Conservation (phyloP, 2,888 invertebrate species). For the Rotaria magnacalcarata region DNA sequence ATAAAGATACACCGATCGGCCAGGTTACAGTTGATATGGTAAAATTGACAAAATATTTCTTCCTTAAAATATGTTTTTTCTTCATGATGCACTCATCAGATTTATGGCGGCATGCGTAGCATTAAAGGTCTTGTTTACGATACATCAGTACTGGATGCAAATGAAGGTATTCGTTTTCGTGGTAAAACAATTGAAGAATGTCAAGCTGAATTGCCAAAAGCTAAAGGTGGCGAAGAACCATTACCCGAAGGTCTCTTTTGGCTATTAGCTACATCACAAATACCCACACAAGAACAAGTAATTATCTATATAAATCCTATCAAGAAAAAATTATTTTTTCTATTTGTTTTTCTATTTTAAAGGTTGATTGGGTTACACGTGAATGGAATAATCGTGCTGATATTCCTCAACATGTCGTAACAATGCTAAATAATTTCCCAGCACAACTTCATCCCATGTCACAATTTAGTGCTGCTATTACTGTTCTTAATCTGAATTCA, state of each 20-base stretch:
- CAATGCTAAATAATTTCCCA: conserved; percentile 84
- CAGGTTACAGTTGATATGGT: conserved; percentile 98
- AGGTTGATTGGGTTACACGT: conserved; percentile 67
- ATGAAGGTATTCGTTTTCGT: conserved; percentile 89
- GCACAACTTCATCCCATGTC: conserved; percentile 85
- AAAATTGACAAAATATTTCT: conserved; percentile 53
- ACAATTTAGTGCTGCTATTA: conserved; percentile 83
- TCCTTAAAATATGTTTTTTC: not conserved
- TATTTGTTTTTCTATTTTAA: not conserved
- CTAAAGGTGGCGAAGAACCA: conserved; percentile 72
- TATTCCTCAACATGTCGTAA: conserved; percentile 83
- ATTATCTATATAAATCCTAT: not conserved
- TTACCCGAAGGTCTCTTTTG: conserved; percentile 90
- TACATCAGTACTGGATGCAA: conserved; percentile 86
- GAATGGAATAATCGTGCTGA: conserved; percentile 83
- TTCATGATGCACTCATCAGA: conserved; percentile 51
- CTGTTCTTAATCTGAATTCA: conserved; percentile 84
- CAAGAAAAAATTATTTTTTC: not conserved
- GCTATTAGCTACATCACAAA: conserved; percentile 80
- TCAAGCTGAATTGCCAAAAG: conserved; percentile 75
- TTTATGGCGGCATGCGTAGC: conserved; percentile 88
- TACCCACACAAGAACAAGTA: conserved; percentile 76
- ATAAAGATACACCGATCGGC: conserved; percentile 84
- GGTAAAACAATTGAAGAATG: conserved; percentile 87
- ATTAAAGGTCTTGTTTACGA: conserved; percentile 90